A percentile compares a stretch with the other conserved stretches of the same genome.
Evolutionary conservation across 2,113 vertebrate genomes (phyloP).

Genomic region (Microtus ochrogaster): DNA sequence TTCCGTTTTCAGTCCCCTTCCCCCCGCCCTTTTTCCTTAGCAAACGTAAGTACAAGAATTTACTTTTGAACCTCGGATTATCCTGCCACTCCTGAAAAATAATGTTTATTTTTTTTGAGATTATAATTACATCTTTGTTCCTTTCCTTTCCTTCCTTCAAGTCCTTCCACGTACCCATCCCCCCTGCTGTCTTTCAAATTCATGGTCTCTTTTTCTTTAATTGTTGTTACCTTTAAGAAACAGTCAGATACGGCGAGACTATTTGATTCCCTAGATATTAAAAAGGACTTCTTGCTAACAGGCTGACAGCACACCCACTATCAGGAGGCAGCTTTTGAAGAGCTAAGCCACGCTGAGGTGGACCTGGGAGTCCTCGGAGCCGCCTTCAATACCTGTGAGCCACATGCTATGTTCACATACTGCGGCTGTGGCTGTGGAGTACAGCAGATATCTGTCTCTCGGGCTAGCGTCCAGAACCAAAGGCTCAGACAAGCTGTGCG

Average conservation of each 20-base stretch:
- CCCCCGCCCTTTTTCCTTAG: not conserved
- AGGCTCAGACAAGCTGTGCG: fast-evolving
- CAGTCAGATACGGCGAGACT: not conserved
- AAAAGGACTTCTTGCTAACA: not conserved
- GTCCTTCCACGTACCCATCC: not conserved
- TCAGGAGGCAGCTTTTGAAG: not conserved
- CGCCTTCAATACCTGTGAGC: no score
- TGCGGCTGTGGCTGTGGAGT: not conserved
- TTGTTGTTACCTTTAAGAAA: not conserved
- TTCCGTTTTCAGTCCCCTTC: not conserved
- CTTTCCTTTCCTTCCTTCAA: not conserved
- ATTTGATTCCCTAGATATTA: not conserved
- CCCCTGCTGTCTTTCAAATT: not conserved
- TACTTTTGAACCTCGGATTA: not conserved
- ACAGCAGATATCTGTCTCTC: not conserved
- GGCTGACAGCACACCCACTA: fast-evolving
- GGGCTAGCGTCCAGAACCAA: fast-evolving
- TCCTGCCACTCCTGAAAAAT: not conserved
- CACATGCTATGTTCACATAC: fast-evolving
- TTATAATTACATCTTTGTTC: not conserved
- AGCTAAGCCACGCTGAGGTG: no score
- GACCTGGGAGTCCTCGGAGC: not conserved
- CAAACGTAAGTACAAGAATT: not conserved
- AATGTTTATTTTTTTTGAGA: not conserved
- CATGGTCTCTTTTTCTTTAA: not conserved